Conservation (phyloP, 2,888 invertebrate species). For the Nomada hirtipes region DNA sequence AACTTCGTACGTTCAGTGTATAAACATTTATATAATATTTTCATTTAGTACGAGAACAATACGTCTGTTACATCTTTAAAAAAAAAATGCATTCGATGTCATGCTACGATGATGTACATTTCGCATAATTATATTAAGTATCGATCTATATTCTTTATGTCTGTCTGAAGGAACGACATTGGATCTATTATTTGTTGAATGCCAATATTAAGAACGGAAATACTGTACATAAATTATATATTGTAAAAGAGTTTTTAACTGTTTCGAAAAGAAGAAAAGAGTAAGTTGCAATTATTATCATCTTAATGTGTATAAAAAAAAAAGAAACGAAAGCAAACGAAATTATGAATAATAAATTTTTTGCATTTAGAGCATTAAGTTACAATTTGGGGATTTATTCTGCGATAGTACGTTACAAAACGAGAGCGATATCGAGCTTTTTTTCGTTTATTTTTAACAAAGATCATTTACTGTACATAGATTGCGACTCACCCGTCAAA, state of each 20-base stretch:
- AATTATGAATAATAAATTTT: conserved; percentile 51
- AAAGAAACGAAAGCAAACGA: conserved; percentile 27
- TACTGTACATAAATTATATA: conserved; percentile 63
- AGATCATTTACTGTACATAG: neutral
- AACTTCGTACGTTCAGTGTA: conserved; percentile 59
- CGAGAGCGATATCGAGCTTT: conserved; percentile 26
- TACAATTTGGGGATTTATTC: conserved; percentile 59
- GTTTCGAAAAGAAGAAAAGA: conserved; percentile 55
- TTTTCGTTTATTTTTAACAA: neutral
- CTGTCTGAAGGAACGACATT: conserved; percentile 35
- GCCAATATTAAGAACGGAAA: conserved; percentile 31
- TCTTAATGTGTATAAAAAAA: conserved; percentile 43
- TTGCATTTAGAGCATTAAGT: conserved; percentile 52
- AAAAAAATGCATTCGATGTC: conserved; percentile 61
- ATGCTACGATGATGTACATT: conserved; percentile 42
- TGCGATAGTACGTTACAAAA: conserved; percentile 58
- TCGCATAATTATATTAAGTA: conserved; percentile 50
- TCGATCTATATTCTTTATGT: conserved; percentile 42
- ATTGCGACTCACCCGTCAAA: too few relatives aligned
- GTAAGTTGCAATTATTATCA: conserved; percentile 55
- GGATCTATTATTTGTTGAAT: conserved; percentile 40
- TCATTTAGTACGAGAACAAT: conserved; percentile 51
- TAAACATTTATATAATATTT: conserved; percentile 52
- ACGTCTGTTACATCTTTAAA: conserved; percentile 58
- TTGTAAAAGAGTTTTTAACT: conserved; percentile 61